Evolutionary conservation across 1,140 invertebrate species (phyloP), one percentile per base, ranked within the genome.

Genomic region (Drosophila oshimai): DNA sequence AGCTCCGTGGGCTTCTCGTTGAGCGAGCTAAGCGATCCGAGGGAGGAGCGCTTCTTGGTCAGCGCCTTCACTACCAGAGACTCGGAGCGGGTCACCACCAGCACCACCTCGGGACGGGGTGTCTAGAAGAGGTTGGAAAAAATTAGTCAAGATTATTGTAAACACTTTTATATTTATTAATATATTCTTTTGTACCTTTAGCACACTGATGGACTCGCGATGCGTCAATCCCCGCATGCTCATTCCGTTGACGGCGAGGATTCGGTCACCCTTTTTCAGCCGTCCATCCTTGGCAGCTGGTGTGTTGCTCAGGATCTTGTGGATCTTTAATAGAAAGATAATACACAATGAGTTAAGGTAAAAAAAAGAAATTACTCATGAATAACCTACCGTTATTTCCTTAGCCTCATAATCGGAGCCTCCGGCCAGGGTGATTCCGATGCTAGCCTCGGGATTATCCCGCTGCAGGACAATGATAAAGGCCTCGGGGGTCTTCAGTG

Each of bases 351-450:
- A 17, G 3, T n/a, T 13, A 13, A 9, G 1, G 0, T 2, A 6
- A 9, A 7, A 0, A 0, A 9, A 0, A 37, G 4, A 0, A 0
- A 33, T n/a, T 0, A 5, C 6, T n/a, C n/a, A n/a, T n/a, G n/a
- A n/a, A 26, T 2, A 28, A 33, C 93, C 92, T 91, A 97, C 96
- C 60, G 96, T 97, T 42, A 98, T 97, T 91, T 97, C 96, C 91
- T 97, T 98, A 64, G 94, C 94, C 92, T 98, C 96, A 90, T 96
- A 97, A 87, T 98, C 97, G 4, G 94, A 94, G 4, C 97, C 97
- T 36, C 96, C 97, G 34, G 96, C 96, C 42, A 98, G 91, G 4
- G 96, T 97, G 37, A 98, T 95, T 10, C 97, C 97, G 33, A 98
- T 94, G 80, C 95, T 96, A 5, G 95, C 94, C 20, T 94, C 94